Conservation (phyloP, 2,888 invertebrate genomes). For the Cheilosia variabilis region DNA sequence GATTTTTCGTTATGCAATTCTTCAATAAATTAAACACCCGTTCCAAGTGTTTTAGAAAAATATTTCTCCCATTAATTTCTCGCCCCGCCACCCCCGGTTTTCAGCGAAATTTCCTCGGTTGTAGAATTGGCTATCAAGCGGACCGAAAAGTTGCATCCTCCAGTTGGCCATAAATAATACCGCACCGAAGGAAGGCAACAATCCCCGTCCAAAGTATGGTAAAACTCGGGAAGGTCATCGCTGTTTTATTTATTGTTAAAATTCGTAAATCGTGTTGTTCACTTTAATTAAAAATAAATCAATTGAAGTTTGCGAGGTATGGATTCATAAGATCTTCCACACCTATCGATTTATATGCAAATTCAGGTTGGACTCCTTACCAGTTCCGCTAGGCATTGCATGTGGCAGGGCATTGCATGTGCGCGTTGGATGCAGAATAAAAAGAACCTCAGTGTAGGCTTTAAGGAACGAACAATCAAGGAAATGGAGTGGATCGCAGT, state of each 20-base stretch:
- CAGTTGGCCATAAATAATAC: slow-evolving; percentile 67
- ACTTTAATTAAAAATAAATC: slow-evolving; percentile 45
- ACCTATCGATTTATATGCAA: slow-evolving; percentile 56
- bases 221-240: slow-evolving; percentile 25
- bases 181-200: slow-evolving; percentile 3
- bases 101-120: slow-evolving; percentile 2
- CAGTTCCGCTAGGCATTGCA: not conserved
- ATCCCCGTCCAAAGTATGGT: slow-evolving; percentile 1
- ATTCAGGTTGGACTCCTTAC: not conserved
- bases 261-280: slow-evolving; percentile 35
- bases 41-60: slow-evolving; percentile 2
- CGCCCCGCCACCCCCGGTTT: not conserved
- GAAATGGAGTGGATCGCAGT: not conserved
- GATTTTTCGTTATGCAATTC: slow-evolving; percentile 1
- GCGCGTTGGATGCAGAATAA: not conserved
- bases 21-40: slow-evolving; percentile 28
- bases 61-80: slow-evolving; percentile 32
- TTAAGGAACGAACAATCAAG: not conserved
- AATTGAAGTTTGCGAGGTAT: slow-evolving; percentile 34
- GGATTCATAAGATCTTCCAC: slow-evolving; percentile 14
- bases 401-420: not conserved
- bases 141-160: slow-evolving; percentile 64
- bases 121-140: slow-evolving; percentile 43
- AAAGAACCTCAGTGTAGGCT: not conserved
- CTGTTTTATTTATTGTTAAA: slow-evolving; percentile 47